Conservation (phyloP, 2,888 invertebrate genomes). For the Sminthurides aquaticus region DNA sequence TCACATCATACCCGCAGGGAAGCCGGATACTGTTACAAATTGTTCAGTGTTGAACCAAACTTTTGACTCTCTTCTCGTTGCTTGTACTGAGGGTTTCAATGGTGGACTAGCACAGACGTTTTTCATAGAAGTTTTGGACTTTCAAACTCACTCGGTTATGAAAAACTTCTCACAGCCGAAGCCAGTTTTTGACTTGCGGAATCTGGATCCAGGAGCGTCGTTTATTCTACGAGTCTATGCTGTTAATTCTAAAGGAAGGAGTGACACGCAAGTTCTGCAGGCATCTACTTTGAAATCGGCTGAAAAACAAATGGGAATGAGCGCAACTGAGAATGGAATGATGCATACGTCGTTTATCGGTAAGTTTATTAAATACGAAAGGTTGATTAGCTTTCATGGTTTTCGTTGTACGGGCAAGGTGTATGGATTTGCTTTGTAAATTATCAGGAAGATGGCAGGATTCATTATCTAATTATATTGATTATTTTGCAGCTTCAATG, state of each 20-base stretch:
- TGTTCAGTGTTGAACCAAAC: conserved; percentile 68
- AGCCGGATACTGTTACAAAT: conserved; percentile 64
- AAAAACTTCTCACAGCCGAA: conserved; percentile 49
- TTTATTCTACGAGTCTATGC: conserved; percentile 64
- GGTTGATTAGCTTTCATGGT: no score
- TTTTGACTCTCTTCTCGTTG: conserved; percentile 62
- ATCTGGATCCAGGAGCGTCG: conserved; percentile 60
- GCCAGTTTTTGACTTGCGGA: conserved; percentile 60
- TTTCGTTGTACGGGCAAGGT: no score
- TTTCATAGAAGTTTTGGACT: conserved; percentile 55
- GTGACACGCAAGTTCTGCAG: conserved; percentile 58
- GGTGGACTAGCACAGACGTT: conserved; percentile 67
- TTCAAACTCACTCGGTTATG: conserved; percentile 42
- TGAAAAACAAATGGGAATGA: conserved; percentile 62
- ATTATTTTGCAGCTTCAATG: conserved; percentile 29
- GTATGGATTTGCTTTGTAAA: no score
- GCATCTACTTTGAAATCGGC: conserved; percentile 67
- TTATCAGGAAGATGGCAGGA: neutral
- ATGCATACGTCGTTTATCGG: neutral
- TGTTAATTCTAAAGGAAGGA: conserved; percentile 64
- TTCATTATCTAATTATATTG: neutral
- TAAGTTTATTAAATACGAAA: no score
- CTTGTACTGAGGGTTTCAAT: conserved; percentile 68
- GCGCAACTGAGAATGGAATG: conserved; percentile 34
- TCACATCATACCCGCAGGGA: conserved; percentile 67